Conservation (phyloP, 2,888 invertebrate species). For the Cabera pusaria region DNA sequence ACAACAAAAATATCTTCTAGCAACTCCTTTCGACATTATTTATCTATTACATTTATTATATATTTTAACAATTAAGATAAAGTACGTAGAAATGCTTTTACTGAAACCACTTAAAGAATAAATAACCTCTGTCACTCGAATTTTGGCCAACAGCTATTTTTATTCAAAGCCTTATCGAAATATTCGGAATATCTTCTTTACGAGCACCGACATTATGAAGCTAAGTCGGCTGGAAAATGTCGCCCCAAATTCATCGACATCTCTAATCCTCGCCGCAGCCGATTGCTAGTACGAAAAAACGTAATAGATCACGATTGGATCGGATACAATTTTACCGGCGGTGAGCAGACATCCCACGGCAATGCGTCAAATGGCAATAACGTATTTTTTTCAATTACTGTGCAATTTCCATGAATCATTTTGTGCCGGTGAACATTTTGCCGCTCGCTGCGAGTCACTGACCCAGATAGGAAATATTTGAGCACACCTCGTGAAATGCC, state of each 20-base stretch:
- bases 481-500: conserved; percentile 58
- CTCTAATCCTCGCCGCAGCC: conserved; percentile 17
- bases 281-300: conserved; percentile 23
- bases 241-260: conserved; percentile 21
- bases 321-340: conserved; percentile 45
- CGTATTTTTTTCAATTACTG: conserved; percentile 80
- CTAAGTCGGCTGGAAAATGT: conserved; percentile 17
- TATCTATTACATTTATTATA: too few species aligned
- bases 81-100: too few species aligned
- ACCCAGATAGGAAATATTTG: conserved; percentile 73
- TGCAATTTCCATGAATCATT: conserved; percentile 79
- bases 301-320: conserved; percentile 42
- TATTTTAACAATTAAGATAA: too few species aligned
- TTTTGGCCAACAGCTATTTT: background rate
- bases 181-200: conserved; percentile 6
- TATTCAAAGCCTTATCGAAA: background rate
- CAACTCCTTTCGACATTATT: too few species aligned
- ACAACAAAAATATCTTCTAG: too few species aligned
- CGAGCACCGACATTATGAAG: conserved; percentile 9
- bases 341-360: conserved; percentile 49
- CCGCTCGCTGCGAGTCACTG: conserved; percentile 50
- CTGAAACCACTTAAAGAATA: too few species aligned
- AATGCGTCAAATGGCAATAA: conserved; percentile 76
- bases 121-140: too few species aligned
- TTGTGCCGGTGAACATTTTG: conserved; percentile 61